A percentile compares a stretch with the other conserved stretches of the same genome.
Conservation (phyloP, 1,140 invertebrate species). For the Leptopilina clavipes region DNA sequence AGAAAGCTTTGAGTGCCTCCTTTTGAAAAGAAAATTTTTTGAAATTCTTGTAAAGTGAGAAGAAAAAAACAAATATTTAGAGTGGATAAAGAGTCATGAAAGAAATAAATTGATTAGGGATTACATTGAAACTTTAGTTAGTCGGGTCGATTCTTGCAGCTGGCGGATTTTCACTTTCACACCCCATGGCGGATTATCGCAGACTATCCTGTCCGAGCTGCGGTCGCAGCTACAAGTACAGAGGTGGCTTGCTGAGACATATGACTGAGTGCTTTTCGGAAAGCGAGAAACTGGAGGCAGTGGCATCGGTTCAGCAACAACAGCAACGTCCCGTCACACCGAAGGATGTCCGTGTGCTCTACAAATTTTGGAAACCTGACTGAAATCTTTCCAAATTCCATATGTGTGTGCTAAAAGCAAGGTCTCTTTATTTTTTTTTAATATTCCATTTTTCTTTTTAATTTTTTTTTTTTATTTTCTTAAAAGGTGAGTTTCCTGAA, state of each 20-base stretch:
- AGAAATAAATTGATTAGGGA: constrained; percentile 45
- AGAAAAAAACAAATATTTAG: not conserved
- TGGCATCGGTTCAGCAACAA: constrained; percentile 53
- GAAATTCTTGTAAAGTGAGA: not conserved
- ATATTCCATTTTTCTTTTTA: constrained; percentile 50
- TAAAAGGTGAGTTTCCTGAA: constrained; percentile 55
- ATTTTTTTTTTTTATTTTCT: too few relatives aligned
- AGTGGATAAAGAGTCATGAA: constrained; percentile 15
- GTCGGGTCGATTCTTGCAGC: constrained; percentile 68
- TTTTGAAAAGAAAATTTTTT: not conserved
- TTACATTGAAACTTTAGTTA: constrained; percentile 58
- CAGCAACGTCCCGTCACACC: constrained; percentile 57
- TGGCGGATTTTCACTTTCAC: constrained; percentile 54
- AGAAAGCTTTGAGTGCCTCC: constrained; percentile 13
- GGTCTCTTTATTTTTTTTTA: constrained; percentile 50
- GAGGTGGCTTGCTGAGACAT: constrained; percentile 68
- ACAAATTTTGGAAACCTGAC: constrained; percentile 65
- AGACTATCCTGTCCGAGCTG: constrained; percentile 68
- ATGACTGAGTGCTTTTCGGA: constrained; percentile 67
- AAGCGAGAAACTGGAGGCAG: constrained; percentile 61
- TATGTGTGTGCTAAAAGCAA: constrained; percentile 8
- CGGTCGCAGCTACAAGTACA: constrained; percentile 70
- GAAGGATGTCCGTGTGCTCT: constrained; percentile 63
- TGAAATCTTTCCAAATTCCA: constrained; percentile 22
- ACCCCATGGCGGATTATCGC: constrained; percentile 66